phyloP scores from a whole-genome alignment of 2,888 invertebrate genomes.

The Labia minor region DNA sequence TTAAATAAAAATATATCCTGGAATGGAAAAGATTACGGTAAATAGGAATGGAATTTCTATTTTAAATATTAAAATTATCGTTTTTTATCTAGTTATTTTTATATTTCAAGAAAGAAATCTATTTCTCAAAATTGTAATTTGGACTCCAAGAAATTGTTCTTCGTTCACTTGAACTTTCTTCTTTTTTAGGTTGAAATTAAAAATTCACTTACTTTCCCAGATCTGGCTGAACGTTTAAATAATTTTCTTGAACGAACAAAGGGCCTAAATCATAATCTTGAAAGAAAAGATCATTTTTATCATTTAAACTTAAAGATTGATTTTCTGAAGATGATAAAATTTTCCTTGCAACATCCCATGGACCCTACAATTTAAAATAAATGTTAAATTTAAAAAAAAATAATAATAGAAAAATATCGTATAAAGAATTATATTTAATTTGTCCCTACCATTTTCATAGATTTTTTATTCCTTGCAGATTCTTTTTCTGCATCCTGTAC shows the following conservation, averaged over 20 bases:
- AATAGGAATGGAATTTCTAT: too few relatives aligned
- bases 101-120: slow-evolving; percentile 14
- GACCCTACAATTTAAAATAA: slow-evolving; percentile 57
- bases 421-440: neutral
- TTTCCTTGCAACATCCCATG: slow-evolving; percentile 85
- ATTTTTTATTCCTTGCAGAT: slow-evolving; percentile 58
- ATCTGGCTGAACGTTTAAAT: slow-evolving; percentile 66
- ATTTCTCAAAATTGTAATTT: neutral
- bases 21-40: too few relatives aligned
- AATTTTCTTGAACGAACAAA: slow-evolving; percentile 96
- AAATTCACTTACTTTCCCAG: slow-evolving; percentile 49
- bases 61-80: too few relatives aligned
- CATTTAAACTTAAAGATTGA: slow-evolving; percentile 62
- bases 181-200: too few relatives aligned
- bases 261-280: slow-evolving; percentile 94
- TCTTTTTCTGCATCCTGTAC: slow-evolving; percentile 44
- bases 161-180: neutral
- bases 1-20: too few relatives aligned
- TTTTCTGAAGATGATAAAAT: slow-evolving; percentile 76
- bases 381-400: slow-evolving; percentile 21
- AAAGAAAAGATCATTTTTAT: slow-evolving; percentile 87
- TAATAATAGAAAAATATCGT: neutral
- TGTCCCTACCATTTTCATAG: too few relatives aligned
- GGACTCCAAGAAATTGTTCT: neutral
- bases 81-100: too few relatives aligned